A percentile compares a stretch with the other conserved stretches of the same genome.
Evolutionary conservation across 2,888 invertebrate species (phyloP).

Genomic region (Hemistola chrysoprasaria): DNA sequence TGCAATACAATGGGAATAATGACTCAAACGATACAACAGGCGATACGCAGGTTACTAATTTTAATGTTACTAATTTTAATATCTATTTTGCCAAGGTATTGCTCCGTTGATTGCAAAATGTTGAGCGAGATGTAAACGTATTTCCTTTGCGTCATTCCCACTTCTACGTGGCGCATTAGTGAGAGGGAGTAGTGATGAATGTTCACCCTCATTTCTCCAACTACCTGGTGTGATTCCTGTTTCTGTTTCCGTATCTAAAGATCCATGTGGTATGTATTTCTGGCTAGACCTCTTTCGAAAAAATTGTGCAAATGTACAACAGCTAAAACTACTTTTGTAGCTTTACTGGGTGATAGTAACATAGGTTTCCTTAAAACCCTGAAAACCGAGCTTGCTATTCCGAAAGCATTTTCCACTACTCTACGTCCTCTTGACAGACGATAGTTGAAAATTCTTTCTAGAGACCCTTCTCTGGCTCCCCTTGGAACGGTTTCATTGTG

Average conservation of each 20-base stretch:
- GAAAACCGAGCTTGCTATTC: no score
- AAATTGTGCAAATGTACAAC: conserved; percentile 17
- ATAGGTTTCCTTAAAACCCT: no score
- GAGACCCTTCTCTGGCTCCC: no score
- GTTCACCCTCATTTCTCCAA: conserved; percentile 24
- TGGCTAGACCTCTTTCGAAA: conserved; percentile 18
- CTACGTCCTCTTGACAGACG: no score
- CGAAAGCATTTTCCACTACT: no score
- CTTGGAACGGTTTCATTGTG: no score
- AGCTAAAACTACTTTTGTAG: conserved; percentile 19
- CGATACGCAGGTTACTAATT: no score
- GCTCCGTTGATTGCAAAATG: conserved; percentile 23
- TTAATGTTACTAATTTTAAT: conserved; percentile 19
- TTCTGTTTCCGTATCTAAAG: conserved; percentile 20
- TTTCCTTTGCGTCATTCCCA: conserved; percentile 15
- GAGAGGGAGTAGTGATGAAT: conserved; percentile 16
- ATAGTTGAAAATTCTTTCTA: no score
- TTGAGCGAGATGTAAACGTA: conserved; percentile 14
- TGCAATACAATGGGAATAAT: no score
- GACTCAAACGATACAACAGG: neutral
- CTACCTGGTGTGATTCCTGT: conserved; percentile 18
- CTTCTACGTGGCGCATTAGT: conserved; percentile 14
- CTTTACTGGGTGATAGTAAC: conserved; percentile 18
- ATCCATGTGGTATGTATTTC: conserved; percentile 17
- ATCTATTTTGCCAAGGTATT: conserved; percentile 25